These are phyloP conservation scores for Synanceia verrucosa DNA, from an alignment of 2,797 vertebrate genomes.

Conservation along the genomic window DNA sequence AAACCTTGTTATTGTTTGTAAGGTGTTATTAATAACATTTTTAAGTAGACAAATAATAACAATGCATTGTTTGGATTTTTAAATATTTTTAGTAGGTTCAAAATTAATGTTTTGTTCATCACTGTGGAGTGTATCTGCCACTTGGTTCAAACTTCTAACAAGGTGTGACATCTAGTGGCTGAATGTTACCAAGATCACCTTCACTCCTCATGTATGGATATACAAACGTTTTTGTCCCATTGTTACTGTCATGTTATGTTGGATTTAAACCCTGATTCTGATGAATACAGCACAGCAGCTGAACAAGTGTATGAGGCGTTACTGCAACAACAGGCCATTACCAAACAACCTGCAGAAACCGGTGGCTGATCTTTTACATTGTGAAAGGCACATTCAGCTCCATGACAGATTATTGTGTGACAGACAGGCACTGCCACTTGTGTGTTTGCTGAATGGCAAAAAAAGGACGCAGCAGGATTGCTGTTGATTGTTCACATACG, in stretches of 20 bases:
- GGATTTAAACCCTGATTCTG: not conserved
- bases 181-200: accelerated
- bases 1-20: not conserved
- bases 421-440: constrained; percentile 26
- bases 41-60: too few species aligned
- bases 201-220: accelerated
- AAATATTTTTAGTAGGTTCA: too few species aligned
- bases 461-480: constrained; percentile 34
- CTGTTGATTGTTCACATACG: not conserved
- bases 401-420: constrained; percentile 60
- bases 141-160: too few species aligned
- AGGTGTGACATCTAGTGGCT: too few species aligned
- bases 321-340: not conserved
- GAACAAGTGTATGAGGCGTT: not conserved
- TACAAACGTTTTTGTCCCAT: not conserved
- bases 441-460: constrained; percentile 46
- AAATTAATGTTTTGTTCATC: too few species aligned
- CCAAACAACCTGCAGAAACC: constrained; percentile 29
- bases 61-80: too few species aligned
- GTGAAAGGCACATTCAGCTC: constrained; percentile 23
- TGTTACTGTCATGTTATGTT: too few species aligned
- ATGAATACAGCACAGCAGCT: too few species aligned
- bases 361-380: constrained; percentile 31
- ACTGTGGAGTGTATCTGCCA: too few species aligned
- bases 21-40: too few species aligned